A percentile compares a stretch with the other conserved stretches of the same genome.
phyloP scores from a whole-genome alignment of 2,888 invertebrate species.

The Synergus laeviventris region DNA sequence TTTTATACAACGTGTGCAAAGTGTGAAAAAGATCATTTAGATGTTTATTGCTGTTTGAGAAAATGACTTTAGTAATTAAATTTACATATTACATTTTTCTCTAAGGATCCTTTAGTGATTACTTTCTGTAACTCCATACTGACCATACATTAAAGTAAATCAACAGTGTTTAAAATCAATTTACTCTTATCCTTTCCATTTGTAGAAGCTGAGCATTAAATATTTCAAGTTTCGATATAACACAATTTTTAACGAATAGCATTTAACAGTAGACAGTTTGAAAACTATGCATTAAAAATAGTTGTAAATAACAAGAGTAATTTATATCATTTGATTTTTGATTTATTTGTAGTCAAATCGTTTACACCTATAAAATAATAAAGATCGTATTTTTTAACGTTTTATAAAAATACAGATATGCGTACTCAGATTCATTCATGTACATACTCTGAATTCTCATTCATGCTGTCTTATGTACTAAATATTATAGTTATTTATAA shows the following conservation, averaged over 20 bases:
- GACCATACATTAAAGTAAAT: slow-evolving; percentile 25
- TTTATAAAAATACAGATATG: slow-evolving; percentile 63
- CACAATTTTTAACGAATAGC: no score
- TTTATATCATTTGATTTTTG: slow-evolving; percentile 40
- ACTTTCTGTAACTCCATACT: slow-evolving; percentile 17
- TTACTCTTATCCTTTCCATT: not conserved
- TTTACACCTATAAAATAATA: slow-evolving; percentile 55
- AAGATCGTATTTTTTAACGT: slow-evolving; percentile 57
- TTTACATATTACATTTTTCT: slow-evolving; percentile 18
- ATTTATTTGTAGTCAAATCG: slow-evolving; percentile 56
- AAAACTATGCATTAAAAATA: not conserved
- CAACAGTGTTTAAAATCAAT: not conserved
- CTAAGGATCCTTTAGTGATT: slow-evolving; percentile 1
- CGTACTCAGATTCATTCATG: slow-evolving; percentile 50
- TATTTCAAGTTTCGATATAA: no score
- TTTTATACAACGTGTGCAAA: no score
- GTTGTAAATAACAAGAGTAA: not conserved
- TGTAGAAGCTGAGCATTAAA: no score
- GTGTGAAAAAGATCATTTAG: not conserved
- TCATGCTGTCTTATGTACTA: slow-evolving; percentile 4
- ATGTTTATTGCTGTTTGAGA: not conserved
- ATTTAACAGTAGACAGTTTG: no score
- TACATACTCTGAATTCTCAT: slow-evolving; percentile 44
- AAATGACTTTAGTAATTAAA: slow-evolving; percentile 10
- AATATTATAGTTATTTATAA: slow-evolving; percentile 12